Evolutionary conservation across 2,888 invertebrate genomes (phyloP).

Genomic region (Serripes groenlandicus): DNA sequence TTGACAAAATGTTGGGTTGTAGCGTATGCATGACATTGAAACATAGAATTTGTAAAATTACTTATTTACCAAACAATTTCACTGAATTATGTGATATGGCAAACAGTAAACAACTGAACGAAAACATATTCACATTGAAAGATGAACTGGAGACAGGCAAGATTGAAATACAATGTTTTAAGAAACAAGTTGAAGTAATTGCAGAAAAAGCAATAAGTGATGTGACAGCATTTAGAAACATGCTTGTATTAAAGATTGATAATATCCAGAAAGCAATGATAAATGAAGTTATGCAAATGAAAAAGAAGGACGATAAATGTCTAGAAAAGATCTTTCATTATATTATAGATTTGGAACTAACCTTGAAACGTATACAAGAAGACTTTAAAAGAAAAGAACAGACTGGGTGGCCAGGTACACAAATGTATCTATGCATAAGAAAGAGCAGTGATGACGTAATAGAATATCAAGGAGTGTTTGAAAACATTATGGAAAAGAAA

Average conservation of each 20-base stretch:
- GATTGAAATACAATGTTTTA: not conserved
- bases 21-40: constrained; percentile 15
- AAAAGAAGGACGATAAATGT: not conserved
- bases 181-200: not conserved
- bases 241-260: not conserved
- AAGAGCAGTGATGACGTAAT: too few relatives aligned
- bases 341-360: not conserved
- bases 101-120: not conserved
- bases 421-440: too few relatives aligned
- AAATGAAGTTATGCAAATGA: not conserved
- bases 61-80: not conserved
- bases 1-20: constrained; percentile 4
- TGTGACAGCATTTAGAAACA: not conserved
- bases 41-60: constrained; percentile 8
- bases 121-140: too few relatives aligned
- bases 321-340: not conserved
- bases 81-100: not conserved
- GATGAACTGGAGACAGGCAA: too few relatives aligned
- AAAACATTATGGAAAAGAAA: too few relatives aligned
- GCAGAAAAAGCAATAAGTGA: not conserved
- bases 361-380: not conserved
- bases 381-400: too few relatives aligned
- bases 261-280: not conserved
- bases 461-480: too few relatives aligned
- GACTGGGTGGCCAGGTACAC: too few relatives aligned